A percentile compares a stretch with the other conserved stretches of the same genome.
These are phyloP conservation scores for Adelosebastes latens DNA, from an alignment of 2,797 vertebrate species.

Conservation along the genomic window DNA sequence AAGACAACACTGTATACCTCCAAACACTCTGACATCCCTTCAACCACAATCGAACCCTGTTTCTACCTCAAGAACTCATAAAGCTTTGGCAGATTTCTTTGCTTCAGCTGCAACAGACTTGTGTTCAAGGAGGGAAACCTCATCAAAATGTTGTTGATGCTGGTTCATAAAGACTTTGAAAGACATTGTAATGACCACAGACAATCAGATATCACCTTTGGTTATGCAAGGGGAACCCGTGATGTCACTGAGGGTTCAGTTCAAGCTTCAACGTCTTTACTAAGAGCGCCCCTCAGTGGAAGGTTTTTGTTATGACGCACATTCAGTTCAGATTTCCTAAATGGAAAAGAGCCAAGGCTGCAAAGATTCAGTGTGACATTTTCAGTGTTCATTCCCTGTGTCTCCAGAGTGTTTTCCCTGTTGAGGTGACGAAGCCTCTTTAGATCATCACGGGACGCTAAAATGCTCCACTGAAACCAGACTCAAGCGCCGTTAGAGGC, in stretches of 20 bases:
- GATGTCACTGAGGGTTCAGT: background rate
- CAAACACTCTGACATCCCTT: conserved; percentile 59
- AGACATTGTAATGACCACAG: conserved; percentile 52
- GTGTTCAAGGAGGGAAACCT: conserved; percentile 9
- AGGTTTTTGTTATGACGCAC: conserved; percentile 42
- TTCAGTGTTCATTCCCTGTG: conserved; percentile 9
- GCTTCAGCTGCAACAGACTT: conserved; percentile 12
- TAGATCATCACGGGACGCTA: conserved; percentile 14
- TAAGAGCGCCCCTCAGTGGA: conserved; percentile 60
- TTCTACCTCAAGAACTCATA: conserved; percentile 71
- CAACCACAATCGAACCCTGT: conserved; percentile 31
- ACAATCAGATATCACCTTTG: conserved; percentile 61
- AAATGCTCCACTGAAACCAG: background rate
- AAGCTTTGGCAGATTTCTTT: conserved; percentile 32
- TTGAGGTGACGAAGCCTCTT: conserved; percentile 9
- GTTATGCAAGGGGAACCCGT: conserved; percentile 2
- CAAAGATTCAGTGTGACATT: background rate
- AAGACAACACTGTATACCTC: conserved; percentile 64
- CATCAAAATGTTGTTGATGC: conserved; percentile 4
- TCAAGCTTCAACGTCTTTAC: conserved; percentile 11
- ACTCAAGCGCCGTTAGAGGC: background rate
- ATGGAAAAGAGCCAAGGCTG: background rate
- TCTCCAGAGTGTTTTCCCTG: conserved; percentile 13
- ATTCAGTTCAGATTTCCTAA: conserved; percentile 32
- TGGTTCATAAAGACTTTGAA: conserved; percentile 27